phyloP scores from a whole-genome alignment of 2,888 invertebrate genomes.

The Rhyacophila evoluta region DNA sequence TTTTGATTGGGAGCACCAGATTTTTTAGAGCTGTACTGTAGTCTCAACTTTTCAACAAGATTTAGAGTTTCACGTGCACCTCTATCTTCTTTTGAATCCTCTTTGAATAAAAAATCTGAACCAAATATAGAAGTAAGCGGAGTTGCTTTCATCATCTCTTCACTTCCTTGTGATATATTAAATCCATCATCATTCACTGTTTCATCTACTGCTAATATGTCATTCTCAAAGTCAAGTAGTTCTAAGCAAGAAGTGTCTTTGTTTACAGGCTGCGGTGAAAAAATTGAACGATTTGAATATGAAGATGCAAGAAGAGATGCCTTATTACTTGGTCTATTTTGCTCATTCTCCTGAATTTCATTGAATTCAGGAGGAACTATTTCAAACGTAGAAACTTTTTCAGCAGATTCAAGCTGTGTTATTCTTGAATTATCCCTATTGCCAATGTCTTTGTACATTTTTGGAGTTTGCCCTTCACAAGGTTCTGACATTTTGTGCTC shows the following conservation, averaged over 20 bases:
- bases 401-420: constrained; percentile 51
- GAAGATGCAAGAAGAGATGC: constrained; percentile 55
- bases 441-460: constrained; percentile 35
- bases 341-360: constrained; percentile 55
- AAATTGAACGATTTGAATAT: constrained; percentile 74
- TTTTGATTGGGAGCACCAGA: constrained; percentile 70
- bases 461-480: constrained; percentile 47
- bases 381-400: constrained; percentile 58
- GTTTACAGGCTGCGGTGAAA: constrained; percentile 76
- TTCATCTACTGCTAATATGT: constrained; percentile 73
- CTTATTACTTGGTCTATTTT: constrained; percentile 62
- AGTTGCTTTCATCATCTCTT: constrained; percentile 72
- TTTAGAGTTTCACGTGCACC: constrained; percentile 86
- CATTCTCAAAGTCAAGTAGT: constrained; percentile 73
- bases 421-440: constrained; percentile 40
- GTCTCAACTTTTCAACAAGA: constrained; percentile 84
- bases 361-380: constrained; percentile 62
- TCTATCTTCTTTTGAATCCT: constrained; percentile 83
- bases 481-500: constrained; percentile 50
- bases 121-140: constrained; percentile 74
- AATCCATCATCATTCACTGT: constrained; percentile 74
- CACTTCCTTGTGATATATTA: constrained; percentile 72
- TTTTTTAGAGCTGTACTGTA: constrained; percentile 78
- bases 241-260: constrained; percentile 71
- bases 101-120: constrained; percentile 77